A percentile compares a stretch with the other conserved stretches of the same genome.
These are phyloP conservation scores for Microcaecilia unicolor DNA, from an alignment of 2,797 vertebrate species.

Conservation along the genomic window DNA sequence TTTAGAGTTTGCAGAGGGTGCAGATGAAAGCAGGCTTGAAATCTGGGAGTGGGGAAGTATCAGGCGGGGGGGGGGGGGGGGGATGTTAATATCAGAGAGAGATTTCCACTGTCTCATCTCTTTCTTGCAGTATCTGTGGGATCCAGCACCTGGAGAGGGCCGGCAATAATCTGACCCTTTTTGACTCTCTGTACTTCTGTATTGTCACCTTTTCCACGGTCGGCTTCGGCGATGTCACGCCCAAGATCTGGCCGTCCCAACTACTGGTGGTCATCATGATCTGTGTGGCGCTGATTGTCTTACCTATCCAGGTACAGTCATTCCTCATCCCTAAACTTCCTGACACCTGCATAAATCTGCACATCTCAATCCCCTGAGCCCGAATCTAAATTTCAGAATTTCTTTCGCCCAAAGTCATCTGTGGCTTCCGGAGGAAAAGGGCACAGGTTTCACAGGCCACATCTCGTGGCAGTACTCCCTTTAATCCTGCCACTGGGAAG, in stretches of 20 bases:
- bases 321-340: no score
- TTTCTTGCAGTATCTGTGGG: constrained; percentile 60
- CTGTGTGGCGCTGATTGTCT: constrained; percentile 72
- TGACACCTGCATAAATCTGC: no score
- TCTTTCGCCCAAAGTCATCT: no score
- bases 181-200: constrained; percentile 76
- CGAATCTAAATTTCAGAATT: no score
- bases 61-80: not conserved
- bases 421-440: no score
- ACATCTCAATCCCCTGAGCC: no score
- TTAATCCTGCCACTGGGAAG: no score
- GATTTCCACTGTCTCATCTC: not conserved
- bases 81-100: not conserved
- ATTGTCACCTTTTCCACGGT: constrained; percentile 78
- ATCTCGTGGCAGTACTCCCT: no score
- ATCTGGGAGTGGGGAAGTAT: no score
- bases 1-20: no score
- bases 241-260: constrained; percentile 76
- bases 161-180: constrained; percentile 72
- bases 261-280: constrained; percentile 79
- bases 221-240: constrained; percentile 73
- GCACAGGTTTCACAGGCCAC: no score
- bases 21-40: no score
- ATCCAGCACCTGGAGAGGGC: constrained; percentile 74
- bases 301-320: constrained; percentile 76